Evolutionary conservation across 2,113 vertebrate species (phyloP), one percentile per base, ranked within the genome.

Genomic region (sheep (Ovis aries)): DNA sequence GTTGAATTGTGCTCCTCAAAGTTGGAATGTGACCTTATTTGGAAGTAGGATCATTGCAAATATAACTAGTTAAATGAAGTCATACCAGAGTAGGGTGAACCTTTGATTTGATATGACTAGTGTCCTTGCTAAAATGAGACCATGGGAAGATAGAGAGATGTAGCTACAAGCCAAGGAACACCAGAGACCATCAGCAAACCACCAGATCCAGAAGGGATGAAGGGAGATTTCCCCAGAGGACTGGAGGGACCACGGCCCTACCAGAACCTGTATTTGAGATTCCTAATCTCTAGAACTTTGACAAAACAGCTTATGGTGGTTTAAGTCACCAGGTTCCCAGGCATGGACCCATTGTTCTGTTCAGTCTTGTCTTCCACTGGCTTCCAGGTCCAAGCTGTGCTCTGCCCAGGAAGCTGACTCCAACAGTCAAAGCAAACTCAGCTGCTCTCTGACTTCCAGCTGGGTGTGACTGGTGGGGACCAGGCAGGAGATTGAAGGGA

Each of bases 201-300:
- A 27, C 5, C 19, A 13, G 14, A 62, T 21, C n/a, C 4, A 43
- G 33, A 1, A 21, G 10, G 3, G 11, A 3, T 11, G 52, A 36
- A 4, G 16, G 31, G 10, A 3, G 21, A 1, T 19, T 60, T 16
- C 15, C 3, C 57, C 36, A 3, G 1, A 60, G 64, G 5, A 10
- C 57, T 25, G 7, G 21, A 78, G 23, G 48, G 27, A 27, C 45
- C 2, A 5, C 0, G 43, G 50, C 23, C 19, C 5, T 71, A 4
- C 14, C 19, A 43, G 21, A 31, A 40, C 5, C 40, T 31, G 15
- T 11, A 60, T 7, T 62, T 60, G 25, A 48, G 59, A 55, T 14
- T 8, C 84, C 50, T 40, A 4, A 31, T 5, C 67, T 89, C 36
- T n/a, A 53, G 40, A 67, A 36, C 1, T 36, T 31, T 17, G 8